Percentiles rank a stretch among this genome's conserved stretches.
These are phyloP conservation scores for Carassius gibelio DNA, from an alignment of 2,113 vertebrate genomes.

Conservation along the genomic window DNA sequence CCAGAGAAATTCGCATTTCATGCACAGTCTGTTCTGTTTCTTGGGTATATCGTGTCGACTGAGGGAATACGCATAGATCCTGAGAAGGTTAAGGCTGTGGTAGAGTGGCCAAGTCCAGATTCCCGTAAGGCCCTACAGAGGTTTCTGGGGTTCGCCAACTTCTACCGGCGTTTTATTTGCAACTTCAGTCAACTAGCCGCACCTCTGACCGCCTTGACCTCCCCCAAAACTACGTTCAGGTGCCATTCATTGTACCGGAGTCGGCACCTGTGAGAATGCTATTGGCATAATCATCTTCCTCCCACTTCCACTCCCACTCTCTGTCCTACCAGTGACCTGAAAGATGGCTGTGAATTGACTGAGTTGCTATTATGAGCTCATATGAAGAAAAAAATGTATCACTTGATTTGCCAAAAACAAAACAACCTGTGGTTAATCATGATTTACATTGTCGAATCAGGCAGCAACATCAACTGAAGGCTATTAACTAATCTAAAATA, in stretches of 20 bases:
- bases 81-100: no score
- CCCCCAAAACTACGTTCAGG: no score
- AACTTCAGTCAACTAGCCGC: no score
- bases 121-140: no score
- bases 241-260: constrained; percentile 16
- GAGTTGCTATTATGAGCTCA: neutral
- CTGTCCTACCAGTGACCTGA: constrained; percentile 29
- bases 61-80: no score
- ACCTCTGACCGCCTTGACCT: no score
- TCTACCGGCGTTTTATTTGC: no score
- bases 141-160: no score
- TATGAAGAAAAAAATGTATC: neutral
- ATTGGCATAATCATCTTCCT: constrained; percentile 22
- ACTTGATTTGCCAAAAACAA: neutral
- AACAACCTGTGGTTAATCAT: neutral
- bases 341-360: neutral
- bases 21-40: no score
- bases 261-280: constrained; percentile 53
- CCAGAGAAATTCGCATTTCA: no score
- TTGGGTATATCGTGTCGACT: no score
- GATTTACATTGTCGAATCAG: neutral
- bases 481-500: neutral
- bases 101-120: no score
- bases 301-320: neutral
- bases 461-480: neutral